Evolutionary conservation across 2,113 vertebrate species (phyloP), one percentile per base, ranked within the genome.

Genomic region (Fulmarus glacialis): DNA sequence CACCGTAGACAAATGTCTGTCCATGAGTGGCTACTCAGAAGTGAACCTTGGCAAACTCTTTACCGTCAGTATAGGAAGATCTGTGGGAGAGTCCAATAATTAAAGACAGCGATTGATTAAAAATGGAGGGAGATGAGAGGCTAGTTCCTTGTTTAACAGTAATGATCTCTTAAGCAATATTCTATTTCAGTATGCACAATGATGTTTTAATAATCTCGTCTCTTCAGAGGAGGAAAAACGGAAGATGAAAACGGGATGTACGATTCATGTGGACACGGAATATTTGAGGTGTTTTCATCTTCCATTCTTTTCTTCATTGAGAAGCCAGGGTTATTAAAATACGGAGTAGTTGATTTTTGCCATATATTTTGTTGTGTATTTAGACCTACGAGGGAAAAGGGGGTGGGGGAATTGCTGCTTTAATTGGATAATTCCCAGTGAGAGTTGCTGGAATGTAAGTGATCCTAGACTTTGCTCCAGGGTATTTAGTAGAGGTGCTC

Each of bases 21-120:
- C 97, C 43, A 93, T 91, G 96, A 99, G 99, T 47, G 96, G 98
- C 97, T 99, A 99, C 98, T 99, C 99, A 0, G 99, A 99, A 97
- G 99, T 99, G 88, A 99, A 99, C 98, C 99, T 99, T 48, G 83
- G 99, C 98, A 99, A 99, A 95, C 99, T 99, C 96, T 99, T 99
- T 53, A 45, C 94, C 8, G 0, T 95, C 89, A 96, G 10, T 42
- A 43, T 95, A 36, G 93, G 96, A 89, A 97, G 94, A 95, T 93
- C 96, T 58, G 53, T 72, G 82, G 91, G 48, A 85, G 88, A 97
- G 78, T 50, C 73, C 79, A 93, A 2, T 67, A 92, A 73, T 43
- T 87, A 94, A 47, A 88, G 78, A 48, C 93, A 74, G 26, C 95
- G 84, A 92, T n/a, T 12, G 63, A 62, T 68, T 34, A 45, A 88